Percentiles rank a stretch among this genome's conserved stretches.
These are phyloP conservation scores for Galeruca laticollis DNA, from an alignment of 2,888 invertebrate genomes.

Conservation along the genomic window DNA sequence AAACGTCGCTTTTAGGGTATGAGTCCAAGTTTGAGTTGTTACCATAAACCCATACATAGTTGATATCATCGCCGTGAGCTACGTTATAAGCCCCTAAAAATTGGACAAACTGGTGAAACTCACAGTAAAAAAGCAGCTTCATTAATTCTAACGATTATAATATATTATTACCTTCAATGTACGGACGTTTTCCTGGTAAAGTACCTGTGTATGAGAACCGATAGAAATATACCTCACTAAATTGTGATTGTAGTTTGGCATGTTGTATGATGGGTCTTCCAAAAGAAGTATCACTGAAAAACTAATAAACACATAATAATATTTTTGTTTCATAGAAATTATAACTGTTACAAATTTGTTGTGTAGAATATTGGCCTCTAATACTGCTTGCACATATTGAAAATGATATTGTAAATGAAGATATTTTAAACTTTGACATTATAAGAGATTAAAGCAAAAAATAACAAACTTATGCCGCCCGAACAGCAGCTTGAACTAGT, in stretches of 20 bases:
- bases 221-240: constrained; percentile 50
- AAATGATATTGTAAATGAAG: no score
- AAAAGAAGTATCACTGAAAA: constrained; percentile 47
- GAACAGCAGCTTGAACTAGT: no score
- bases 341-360: not conserved
- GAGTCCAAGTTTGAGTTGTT: constrained; percentile 34
- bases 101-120: no score
- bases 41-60: constrained; percentile 45
- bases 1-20: constrained; percentile 26
- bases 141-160: no score
- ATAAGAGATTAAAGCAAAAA: no score
- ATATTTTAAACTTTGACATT: no score
- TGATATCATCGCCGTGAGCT: constrained; percentile 48
- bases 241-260: constrained; percentile 47
- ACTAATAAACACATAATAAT: constrained; percentile 37
- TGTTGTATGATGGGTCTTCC: constrained; percentile 45
- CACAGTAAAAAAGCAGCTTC: no score
- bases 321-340: no score
- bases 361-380: no score
- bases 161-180: constrained; percentile 5
- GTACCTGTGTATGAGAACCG: constrained; percentile 50
- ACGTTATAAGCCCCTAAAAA: constrained; percentile 48
- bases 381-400: no score
- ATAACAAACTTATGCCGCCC: no score
- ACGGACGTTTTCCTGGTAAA: constrained; percentile 38